Percentiles rank a stretch among this genome's conserved stretches.
Evolutionary conservation across 1,140 invertebrate genomes (phyloP).

Genomic region (Drosophila pruinosa): DNA sequence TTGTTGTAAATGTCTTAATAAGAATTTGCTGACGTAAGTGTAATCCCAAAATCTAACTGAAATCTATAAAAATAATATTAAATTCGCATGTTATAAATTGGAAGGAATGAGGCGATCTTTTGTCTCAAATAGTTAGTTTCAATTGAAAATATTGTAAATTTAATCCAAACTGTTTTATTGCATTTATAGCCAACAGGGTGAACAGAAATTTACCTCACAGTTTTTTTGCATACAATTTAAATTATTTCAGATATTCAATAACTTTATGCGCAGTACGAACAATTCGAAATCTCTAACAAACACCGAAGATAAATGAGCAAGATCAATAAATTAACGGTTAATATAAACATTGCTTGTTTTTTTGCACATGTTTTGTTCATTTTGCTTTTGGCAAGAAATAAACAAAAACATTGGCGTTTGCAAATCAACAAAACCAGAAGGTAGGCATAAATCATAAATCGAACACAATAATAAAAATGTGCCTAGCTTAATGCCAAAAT

Average conservation of each 20-base stretch:
- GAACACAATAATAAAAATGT: conserved; percentile 19
- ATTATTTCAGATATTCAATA: conserved; percentile 7
- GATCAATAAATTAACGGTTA: conserved; percentile 38
- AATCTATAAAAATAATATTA: too few relatives aligned
- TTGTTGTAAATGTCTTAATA: too few relatives aligned
- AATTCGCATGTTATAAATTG: too few relatives aligned
- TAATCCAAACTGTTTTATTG: too few relatives aligned
- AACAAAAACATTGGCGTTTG: conserved; percentile 16
- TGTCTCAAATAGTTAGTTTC: too few relatives aligned
- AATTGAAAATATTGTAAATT: too few relatives aligned
- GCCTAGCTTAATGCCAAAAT: neutral
- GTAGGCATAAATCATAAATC: conserved; percentile 25
- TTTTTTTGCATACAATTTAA: neutral
- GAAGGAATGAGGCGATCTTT: too few relatives aligned
- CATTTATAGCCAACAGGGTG: too few relatives aligned
- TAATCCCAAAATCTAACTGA: too few relatives aligned
- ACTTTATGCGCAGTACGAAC: conserved; percentile 14
- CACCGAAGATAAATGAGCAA: conserved; percentile 12
- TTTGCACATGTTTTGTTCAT: neutral
- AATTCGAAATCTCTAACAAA: neutral
- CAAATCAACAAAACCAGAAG: conserved; percentile 13
- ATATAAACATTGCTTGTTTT: conserved; percentile 29
- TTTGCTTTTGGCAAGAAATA: conserved; percentile 12
- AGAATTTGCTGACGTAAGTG: too few relatives aligned
- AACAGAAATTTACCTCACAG: neutral